Base-by-base conservation (phyloP, 2,888 invertebrate genomes). In the Chirona hameri region DNA sequence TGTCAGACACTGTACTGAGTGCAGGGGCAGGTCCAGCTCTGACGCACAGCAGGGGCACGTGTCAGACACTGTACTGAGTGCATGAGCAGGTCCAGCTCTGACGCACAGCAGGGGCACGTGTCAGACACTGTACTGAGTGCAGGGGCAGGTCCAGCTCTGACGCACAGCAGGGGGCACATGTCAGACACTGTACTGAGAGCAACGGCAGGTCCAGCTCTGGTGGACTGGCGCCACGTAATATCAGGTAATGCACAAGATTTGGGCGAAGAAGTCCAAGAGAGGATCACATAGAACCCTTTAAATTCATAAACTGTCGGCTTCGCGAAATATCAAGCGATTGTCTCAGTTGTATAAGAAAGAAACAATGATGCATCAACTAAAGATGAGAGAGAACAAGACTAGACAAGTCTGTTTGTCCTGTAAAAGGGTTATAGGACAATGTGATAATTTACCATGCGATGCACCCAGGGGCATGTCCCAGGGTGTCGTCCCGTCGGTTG, bases 231-330 rank as follows among this genome's bases (percentile, higher is more conserved):
- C 3, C 57, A 57, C 57, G 52, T 14, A 99, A 87, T 95, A 96
- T 89, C 98, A 98, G 0, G 98, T 94, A 0, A 98, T 97, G 99
- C 99, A 99, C 5, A 98, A 98, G 48, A n/a, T n/a, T n/a, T n/a
- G n/a, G n/a, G n/a, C n/a, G n/a, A n/a, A n/a, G n/a, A n/a, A 39
- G 7, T 7, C 39, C 39, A 39, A 39, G 39, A n/a, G n/a, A n/a
- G 39, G 39, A 39, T 39, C 39, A 7, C 7, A 39, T 39, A 39
- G 7, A 39, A 39, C 4, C 39, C 7, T 39, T 39, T 39, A 5
- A 7, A 5, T 39, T 39, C 39, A 39, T 39, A 39, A 39, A 39
- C 7, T 2, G 7, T 39, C 39, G 7, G 39, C 39, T 39, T 39
- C 52, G 52, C 12, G 52, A 12, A 52, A 18, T 12, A 12, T 48